These are phyloP conservation scores for Sebastes hopkinsi DNA, from an alignment of 2,797 vertebrate genomes.

Conservation along the genomic window DNA sequence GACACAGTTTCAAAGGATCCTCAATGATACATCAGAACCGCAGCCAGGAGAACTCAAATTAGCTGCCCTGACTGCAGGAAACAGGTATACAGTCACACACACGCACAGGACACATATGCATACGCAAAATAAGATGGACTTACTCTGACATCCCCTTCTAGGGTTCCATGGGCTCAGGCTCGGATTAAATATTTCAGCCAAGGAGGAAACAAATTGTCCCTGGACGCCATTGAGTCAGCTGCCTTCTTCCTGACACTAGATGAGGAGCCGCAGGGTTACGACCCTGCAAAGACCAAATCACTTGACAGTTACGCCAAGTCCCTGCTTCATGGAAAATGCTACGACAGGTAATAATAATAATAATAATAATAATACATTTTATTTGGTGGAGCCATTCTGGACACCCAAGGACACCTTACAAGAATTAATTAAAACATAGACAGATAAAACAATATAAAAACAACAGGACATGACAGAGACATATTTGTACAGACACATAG, in stretches of 20 bases:
- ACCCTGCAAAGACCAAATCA: slow-evolving; percentile 71
- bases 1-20: slow-evolving; percentile 92
- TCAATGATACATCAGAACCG: slow-evolving; percentile 86
- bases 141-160: slow-evolving; percentile 43
- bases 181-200: slow-evolving; percentile 86
- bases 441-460: too few relatives aligned
- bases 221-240: slow-evolving; percentile 89
- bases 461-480: too few relatives aligned
- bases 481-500: too few relatives aligned
- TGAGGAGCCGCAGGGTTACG: slow-evolving; percentile 85
- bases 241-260: slow-evolving; percentile 93
- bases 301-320: slow-evolving; percentile 92
- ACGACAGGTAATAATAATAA: slow-evolving; percentile 78
- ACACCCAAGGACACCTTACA: too few relatives aligned
- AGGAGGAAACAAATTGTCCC: slow-evolving; percentile 85
- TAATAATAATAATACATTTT: too few relatives aligned
- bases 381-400: too few relatives aligned
- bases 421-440: too few relatives aligned
- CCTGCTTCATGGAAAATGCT: slow-evolving; percentile 93
- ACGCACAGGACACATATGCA: not conserved
- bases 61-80: slow-evolving; percentile 90
- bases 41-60: slow-evolving; percentile 89
- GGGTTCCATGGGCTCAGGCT: slow-evolving; percentile 90
- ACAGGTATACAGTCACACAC: slow-evolving; percentile 77
- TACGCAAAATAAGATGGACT: not conserved